Percentiles rank a stretch among this genome's conserved stretches.
phyloP scores from a whole-genome alignment of 2,797 vertebrate genomes.

The Ceyx erithaca region DNA sequence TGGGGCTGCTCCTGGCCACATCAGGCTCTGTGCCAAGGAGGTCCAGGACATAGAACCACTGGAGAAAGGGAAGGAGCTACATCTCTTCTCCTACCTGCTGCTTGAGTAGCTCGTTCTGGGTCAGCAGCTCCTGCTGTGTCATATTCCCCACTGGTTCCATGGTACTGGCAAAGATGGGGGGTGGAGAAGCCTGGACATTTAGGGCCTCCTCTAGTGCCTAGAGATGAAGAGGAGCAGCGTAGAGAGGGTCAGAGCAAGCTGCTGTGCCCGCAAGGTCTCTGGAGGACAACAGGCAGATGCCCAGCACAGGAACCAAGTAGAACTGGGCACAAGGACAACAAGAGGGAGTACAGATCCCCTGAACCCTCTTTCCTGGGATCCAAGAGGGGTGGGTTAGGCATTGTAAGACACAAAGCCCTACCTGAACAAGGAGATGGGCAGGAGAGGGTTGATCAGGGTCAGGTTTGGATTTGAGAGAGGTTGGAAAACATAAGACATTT shows the following conservation, averaged over 20 bases:
- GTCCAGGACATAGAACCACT: not conserved
- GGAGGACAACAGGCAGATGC: rapidly evolving
- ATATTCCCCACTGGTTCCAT: conserved; percentile 81
- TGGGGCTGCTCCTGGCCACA: not conserved
- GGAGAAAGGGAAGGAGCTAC: too few relatives aligned
- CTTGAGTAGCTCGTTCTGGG: conserved; percentile 93
- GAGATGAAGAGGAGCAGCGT: not conserved
- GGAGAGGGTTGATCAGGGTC: not conserved
- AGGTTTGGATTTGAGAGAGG: not conserved
- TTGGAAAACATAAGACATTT: not conserved
- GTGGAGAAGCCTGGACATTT: conserved; percentile 85
- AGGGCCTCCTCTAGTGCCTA: conserved; percentile 95
- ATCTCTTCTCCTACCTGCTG: conserved; percentile 86
- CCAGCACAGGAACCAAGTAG: rapidly evolving
- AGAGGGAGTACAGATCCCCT: not conserved
- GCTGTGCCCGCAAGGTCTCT: not conserved
- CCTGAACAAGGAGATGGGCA: not conserved
- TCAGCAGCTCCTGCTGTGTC: conserved; percentile 91
- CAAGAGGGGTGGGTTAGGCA: not conserved
- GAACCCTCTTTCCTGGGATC: not conserved
- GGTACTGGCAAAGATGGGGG: conserved; percentile 81
- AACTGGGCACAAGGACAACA: not conserved
- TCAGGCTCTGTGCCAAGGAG: not conserved
- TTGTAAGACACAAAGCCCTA: not conserved
- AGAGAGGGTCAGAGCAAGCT: not conserved